Conservation (phyloP, 2,113 vertebrate genomes). For the Bothrops jararaca region DNA sequence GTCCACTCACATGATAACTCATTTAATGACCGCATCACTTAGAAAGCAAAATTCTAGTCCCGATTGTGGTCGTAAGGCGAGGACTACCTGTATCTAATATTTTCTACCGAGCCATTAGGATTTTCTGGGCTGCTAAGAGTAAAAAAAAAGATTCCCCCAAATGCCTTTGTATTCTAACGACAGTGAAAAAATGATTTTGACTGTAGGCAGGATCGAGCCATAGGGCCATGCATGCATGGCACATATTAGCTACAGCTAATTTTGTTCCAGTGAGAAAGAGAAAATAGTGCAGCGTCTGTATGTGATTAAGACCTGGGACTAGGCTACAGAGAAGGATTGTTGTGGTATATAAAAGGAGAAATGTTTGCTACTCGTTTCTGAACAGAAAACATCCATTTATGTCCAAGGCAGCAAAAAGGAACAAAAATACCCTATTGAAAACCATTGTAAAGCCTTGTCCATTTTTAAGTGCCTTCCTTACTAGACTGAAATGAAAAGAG, state of each 20-base stretch:
- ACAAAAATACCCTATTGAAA: background rate
- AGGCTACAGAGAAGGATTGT: slow-evolving; percentile 40
- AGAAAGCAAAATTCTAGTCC: no score
- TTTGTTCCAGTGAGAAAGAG: slow-evolving; percentile 48
- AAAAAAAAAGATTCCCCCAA: background rate
- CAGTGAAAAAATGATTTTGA: slow-evolving; percentile 14
- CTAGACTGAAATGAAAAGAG: slow-evolving; percentile 20
- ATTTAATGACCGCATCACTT: no score
- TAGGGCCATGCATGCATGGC: slow-evolving; percentile 35
- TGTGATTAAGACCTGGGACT: slow-evolving; percentile 37
- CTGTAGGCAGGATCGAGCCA: slow-evolving; percentile 46
- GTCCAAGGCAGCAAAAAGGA: slow-evolving; percentile 31
- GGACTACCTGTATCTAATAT: background rate
- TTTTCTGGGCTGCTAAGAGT: background rate
- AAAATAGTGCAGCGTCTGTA: slow-evolving; percentile 24
- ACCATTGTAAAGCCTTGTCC: slow-evolving; percentile 35
- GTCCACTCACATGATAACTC: no score
- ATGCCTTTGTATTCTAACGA: background rate
- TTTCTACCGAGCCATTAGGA: background rate
- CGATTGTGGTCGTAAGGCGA: no score
- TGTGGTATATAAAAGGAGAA: slow-evolving; percentile 17
- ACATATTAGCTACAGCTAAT: slow-evolving; percentile 52
- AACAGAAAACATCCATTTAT: slow-evolving; percentile 51
- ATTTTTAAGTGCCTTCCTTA: slow-evolving; percentile 52
- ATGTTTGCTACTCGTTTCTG: slow-evolving; percentile 36